Base-by-base conservation (phyloP, 2,113 vertebrate species). In the Canis aureus region DNA sequence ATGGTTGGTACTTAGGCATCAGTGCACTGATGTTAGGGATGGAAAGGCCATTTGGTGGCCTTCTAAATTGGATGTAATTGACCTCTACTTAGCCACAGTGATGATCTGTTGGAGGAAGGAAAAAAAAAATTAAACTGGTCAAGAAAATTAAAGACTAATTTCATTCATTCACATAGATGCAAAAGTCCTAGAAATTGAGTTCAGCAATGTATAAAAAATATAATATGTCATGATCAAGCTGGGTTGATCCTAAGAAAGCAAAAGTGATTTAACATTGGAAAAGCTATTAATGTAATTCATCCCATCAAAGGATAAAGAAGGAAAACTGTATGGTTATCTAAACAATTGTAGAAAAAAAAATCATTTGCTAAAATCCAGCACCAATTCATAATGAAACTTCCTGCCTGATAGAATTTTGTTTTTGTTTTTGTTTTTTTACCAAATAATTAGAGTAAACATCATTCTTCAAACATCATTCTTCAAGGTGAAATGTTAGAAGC, bases 401-500 rank as follows among this genome's bases (percentile, higher is more conserved):
- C 59, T 85, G 87, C 62, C 73, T 85, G 38, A 86, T 83, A 85
- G 87, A 91, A 35, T 29, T 11, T 51, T 43, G 43, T 43, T 43
- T 43, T 43, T 43, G 43, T 7, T 43, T 43, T 43, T 43, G 43
- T 43, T 91, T 89, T 85, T 73, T 82, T 51, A 96, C 32, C 19
- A 89, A 67, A 92, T 89, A 53, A 78, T 55, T 89, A 67, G 7
- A 92, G 69, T 81, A 84, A 96, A 78, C 35, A 27, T 87, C 57
- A 79, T 83, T 96, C 51, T 96, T 95, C 71, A 96, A 71, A 76
- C 53, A 74, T 86, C 60, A 74, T 83, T 96, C 51, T 96, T 95
- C 64, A 94, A 71, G 71, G 49, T 78, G 43, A 94, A 88, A 91
- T 88, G 27, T 80, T 87, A 92, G 76, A 86, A 80, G 27, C 9